A percentile compares a stretch with the other conserved stretches of the same genome.
Evolutionary conservation across 1,140 invertebrate species (phyloP).

Genomic region (Cydia strobilella): DNA sequence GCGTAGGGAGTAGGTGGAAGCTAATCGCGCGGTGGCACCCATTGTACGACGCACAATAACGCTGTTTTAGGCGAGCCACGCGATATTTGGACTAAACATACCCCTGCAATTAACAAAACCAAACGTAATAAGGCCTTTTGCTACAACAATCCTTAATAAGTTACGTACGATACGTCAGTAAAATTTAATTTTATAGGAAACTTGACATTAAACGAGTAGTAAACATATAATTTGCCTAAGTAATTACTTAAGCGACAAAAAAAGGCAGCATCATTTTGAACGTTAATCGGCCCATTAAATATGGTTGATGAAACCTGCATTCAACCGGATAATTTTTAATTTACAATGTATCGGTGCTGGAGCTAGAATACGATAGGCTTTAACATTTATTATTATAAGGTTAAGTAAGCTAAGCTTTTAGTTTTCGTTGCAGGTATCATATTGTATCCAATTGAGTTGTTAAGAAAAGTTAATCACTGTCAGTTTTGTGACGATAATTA

Average conservation of each 20-base stretch:
- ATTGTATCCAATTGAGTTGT: too few relatives aligned
- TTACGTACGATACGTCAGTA: not conserved
- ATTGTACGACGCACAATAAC: not conserved
- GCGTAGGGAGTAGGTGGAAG: not conserved
- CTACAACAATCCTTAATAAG: not conserved
- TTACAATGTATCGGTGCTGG: not conserved
- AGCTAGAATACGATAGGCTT: not conserved
- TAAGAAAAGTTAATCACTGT: too few relatives aligned
- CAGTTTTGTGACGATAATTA: too few relatives aligned
- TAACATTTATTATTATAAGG: too few relatives aligned
- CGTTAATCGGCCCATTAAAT: not conserved
- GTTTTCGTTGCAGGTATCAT: too few relatives aligned
- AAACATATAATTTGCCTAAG: not conserved
- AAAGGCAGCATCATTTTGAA: not conserved
- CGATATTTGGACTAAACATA: constrained; percentile 10
- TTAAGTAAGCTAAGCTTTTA: too few relatives aligned
- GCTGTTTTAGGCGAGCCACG: not conserved
- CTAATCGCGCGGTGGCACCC: constrained; percentile 3
- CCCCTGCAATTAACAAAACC: constrained; percentile 4
- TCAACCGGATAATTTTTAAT: not conserved
- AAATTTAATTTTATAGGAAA: not conserved
- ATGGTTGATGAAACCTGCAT: not conserved
- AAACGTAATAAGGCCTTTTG: not conserved
- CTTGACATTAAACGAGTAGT: not conserved
- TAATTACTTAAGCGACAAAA: not conserved